These are phyloP conservation scores for Spodoptera frugiperda DNA, from an alignment of 1,140 invertebrate species.

Conservation along the genomic window DNA sequence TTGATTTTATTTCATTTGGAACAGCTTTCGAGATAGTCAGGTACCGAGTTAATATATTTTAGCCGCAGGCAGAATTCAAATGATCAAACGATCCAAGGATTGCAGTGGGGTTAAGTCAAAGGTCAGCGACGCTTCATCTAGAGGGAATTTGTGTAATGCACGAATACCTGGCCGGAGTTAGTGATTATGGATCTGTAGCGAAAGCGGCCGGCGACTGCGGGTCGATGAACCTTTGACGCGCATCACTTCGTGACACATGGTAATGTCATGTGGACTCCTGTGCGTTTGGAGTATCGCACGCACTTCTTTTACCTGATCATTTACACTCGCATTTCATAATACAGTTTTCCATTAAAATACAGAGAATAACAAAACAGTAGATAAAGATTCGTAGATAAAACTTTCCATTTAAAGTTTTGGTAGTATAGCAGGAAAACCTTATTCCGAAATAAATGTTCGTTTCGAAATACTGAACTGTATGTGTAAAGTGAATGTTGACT, in stretches of 20 bases:
- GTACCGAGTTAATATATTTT: conserved; percentile 5
- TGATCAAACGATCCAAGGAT: neutral
- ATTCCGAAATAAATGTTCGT: conserved; percentile 21
- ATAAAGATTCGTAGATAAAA: neutral
- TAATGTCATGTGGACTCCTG: conserved; percentile 51
- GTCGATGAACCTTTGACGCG: conserved; percentile 63
- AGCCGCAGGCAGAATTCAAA: conserved; percentile 22
- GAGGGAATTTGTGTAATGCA: conserved; percentile 48
- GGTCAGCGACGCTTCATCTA: conserved; percentile 51
- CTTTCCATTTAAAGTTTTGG: neutral
- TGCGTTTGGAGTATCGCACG: conserved; percentile 68
- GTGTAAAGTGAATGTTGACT: conserved; percentile 15
- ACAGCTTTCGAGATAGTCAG: neutral
- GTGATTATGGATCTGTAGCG: conserved; percentile 66
- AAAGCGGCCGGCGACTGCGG: conserved; percentile 65
- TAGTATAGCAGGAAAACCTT: conserved; percentile 12
- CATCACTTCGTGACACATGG: conserved; percentile 62
- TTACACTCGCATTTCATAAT: neutral
- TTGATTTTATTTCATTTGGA: neutral
- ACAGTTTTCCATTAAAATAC: neutral
- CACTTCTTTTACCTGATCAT: conserved; percentile 46
- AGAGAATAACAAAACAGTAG: neutral
- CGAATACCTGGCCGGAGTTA: conserved; percentile 45
- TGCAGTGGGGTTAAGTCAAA: conserved; percentile 51
- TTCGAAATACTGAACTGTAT: conserved; percentile 3